Base-by-base conservation (phyloP, 1,140 invertebrate genomes). In the Heliothis subflexa region DNA sequence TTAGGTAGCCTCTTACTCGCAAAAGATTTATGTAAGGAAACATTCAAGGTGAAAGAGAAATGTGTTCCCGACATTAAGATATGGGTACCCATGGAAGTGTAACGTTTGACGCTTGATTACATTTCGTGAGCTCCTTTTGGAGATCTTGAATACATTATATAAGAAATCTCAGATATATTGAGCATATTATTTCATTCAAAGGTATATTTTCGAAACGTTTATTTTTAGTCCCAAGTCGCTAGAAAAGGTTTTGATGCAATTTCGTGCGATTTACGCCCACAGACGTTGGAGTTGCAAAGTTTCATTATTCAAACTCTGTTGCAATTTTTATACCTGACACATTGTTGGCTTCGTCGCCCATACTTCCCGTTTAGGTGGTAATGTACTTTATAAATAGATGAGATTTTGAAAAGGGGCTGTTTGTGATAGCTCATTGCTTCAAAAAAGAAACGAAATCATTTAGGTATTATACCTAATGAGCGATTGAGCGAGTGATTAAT, bases 291-390 rank as follows among this genome's bases (percentile, higher is more conserved):
- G 61, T 10, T 16, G 61, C n/a, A 11, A 64, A 64, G 28, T 64
- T 64, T 33, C 33, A 45, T 45, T 64, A 64, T 64, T 64, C 61
- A 45, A 18, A 45, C 61, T 11, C 33, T 40, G 33, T 40, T 64
- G 61, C 61, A 64, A 64, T 64, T 64, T 64, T 45, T 45, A 64
- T 45, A 64, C 61, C 33, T 45, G 33, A 45, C 33, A 64, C 61
- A 64, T 64, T 64, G n/a, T 64, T 64, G 33, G 21, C 21, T 14
- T 61, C 14, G 25, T 14, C 28, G 11, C 13, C 25, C 28, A 33
- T 61, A 21, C 16, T 40, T 40, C 5, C 57, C 13, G 9, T 33
- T 59, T 5, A 28, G 13, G 12, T 21, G 25, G 28, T 33, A 61
- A 61, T 13, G 13, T 61, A 14, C 14, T 61, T n/a, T 62, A 33